Evolutionary conservation across 2,113 vertebrate genomes (phyloP), one percentile per base, ranked within the genome.

Genomic region (Microcebus ravelobensis): DNA sequence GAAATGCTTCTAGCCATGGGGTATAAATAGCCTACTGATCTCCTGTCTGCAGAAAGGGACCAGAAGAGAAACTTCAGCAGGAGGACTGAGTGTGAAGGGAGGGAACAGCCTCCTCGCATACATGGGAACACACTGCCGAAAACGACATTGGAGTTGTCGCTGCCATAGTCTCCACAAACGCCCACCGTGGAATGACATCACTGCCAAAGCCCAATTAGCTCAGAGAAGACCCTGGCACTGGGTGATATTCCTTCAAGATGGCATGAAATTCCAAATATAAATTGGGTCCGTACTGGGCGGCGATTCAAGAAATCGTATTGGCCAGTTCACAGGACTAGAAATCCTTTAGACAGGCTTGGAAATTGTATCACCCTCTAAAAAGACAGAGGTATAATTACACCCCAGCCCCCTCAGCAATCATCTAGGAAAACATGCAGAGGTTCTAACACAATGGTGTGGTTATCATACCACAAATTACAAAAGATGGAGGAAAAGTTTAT

Each of bases 151-250:
- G 76, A 94, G 91, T 91, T 94, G 90, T 96, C 71, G n/a, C 93
- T 94, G 93, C 97, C 96, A 95, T 95, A 97, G 92, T 96, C 97
- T 96, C 70, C 90, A 97, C 98, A 97, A 97, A 97, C 97, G 81
- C 97, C 97, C 96, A 98, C 97, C 52, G 34, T 15, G 83, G 96
- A 96, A 95, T 98, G 98, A 98, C 98, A 98, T 97, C 98, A 98
- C 93, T 97, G 97, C 97, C 98, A 98, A 98, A 97, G 98, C 96
- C 98, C 98, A 98, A 98, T 98, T 98, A 98, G 97, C 96, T 98
- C 97, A 96, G 76, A 98, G 98, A 96, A 96, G 97, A 97, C 95
- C 97, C 98, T 98, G 97, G 98, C 97, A 97, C 96, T 90, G 95
- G 67, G 94, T 96, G 95, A 90, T 96, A 96, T 95, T 96, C 95